Base-by-base conservation (phyloP, 92 coral and sea anemone species). In the Phenganax subtilis region DNA sequence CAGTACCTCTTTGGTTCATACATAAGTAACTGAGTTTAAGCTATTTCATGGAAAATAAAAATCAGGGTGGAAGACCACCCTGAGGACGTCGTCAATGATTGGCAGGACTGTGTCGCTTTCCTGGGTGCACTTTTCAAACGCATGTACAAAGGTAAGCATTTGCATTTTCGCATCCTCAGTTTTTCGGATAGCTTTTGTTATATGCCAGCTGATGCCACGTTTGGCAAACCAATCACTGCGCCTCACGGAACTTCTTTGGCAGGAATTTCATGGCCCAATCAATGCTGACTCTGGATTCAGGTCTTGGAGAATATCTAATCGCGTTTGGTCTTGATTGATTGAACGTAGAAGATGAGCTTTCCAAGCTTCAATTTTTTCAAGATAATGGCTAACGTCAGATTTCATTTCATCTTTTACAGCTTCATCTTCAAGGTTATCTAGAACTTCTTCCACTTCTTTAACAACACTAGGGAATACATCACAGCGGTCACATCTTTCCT, bases 71-170 rank as follows among this genome's bases (percentile, higher is more conserved):
- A 20, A 20, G 25, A 20, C 25, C 25, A 20, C 25, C 25, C 73
- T 87, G 54, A 87, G 61, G 51, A 87, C 86, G 81, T 87, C 86
- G 63, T 84, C 84, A n/a, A 88, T 64, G 47, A 84, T 67, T 27
- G 88, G 87, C 75, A 87, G 67, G 67, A 84, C 86, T 54, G 17
- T 53, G 87, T 54, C 60, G 84, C 90, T 84, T 82, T 81, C 90
- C 78, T 87, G 90, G 57, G 67, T 84, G 69, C 88, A 87, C 51
- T 84, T 88, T 84, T 88, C 81, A 62, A 88, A 85, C 76, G 73
- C 44, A 54, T 88, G 88, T 12, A 85, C 86, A 62, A 65, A 81
- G 84, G 88, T 81, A 51, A 81, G 55, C 79, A 76, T 82, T 85
- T 88, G 75, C 47, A 0, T 10, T 44, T 64, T 64, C 77, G 51